Percentiles rank a stretch among this genome's conserved stretches.
Conservation (phyloP, 1,140 invertebrate genomes). For the Propsilocerus akamusi region DNA sequence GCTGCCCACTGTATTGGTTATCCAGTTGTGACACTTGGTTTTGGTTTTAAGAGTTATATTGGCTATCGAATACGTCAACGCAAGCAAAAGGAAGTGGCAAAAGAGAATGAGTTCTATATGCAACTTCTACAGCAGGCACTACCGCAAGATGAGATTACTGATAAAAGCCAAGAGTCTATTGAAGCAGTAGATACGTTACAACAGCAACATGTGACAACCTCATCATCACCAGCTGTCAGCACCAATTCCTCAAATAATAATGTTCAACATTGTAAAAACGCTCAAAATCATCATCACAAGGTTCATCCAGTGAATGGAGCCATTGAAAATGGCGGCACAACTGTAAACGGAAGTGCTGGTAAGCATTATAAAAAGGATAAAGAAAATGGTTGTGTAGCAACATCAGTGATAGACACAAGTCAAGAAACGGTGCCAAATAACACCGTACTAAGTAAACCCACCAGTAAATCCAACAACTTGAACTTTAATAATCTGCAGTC, state of each 20-base stretch:
- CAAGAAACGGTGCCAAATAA: not conserved
- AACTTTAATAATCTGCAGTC: not conserved
- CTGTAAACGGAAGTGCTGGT: not conserved
- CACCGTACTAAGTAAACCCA: not conserved
- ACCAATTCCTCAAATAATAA: conserved; percentile 9
- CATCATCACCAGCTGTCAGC: conserved; percentile 21
- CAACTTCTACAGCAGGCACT: conserved; percentile 80
- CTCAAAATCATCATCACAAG: conserved; percentile 20
- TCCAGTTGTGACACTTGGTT: conserved; percentile 91
- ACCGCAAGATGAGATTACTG: conserved; percentile 37
- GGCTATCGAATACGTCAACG: conserved; percentile 80
- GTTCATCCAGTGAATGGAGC: conserved; percentile 18
- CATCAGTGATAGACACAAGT: not conserved
- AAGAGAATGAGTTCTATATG: conserved; percentile 91
- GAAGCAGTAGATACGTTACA: conserved; percentile 1
- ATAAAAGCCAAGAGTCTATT: conserved; percentile 8
- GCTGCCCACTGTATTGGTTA: conserved; percentile 98
- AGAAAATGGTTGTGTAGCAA: conserved; percentile 2
- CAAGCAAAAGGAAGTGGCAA: conserved; percentile 81
- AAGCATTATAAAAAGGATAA: not conserved
- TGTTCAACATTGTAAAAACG: conserved; percentile 8
- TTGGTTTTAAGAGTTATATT: conserved; percentile 90
- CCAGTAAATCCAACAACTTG: not conserved
- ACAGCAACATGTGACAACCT: too few relatives aligned
- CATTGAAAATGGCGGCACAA: not conserved